Evolutionary conservation across 2,113 vertebrate genomes (phyloP), one percentile per base, ranked within the genome.

Genomic region (Pachypanchax playfairii): DNA sequence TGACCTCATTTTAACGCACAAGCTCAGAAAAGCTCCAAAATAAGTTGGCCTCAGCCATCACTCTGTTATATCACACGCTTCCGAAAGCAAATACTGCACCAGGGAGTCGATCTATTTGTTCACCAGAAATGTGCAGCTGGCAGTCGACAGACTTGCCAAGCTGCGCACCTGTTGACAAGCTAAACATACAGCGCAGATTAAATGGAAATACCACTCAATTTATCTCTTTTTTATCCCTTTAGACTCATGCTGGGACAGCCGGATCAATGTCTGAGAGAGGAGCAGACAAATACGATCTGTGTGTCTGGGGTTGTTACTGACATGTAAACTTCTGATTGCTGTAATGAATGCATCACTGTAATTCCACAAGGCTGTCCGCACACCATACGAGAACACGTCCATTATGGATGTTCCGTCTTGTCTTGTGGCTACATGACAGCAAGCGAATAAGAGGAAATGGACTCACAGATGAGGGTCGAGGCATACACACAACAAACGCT

Each of bases 1-100:
- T 91, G 90, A 89, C 88, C 91, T 89, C 80, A 65, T 91, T 92
- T 82, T 64, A 29, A 74, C 47, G 52, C 70, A 63, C 69, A 70
- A 61, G 64, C 66, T 52, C 53, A 39, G 21, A 74, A 35, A 56
- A 64, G 65, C 58, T 67, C 61, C 71, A 75, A 87, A 87, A 85
- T 61, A 79, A 66, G 58, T 72, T 75, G 73, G 63, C 72, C 20
- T 44, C 33, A 62, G 52, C 41, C 18, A 53, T 70, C 63, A 28
- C 57, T 56, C 54, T 5, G 46, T 36, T 36, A n/a, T 20, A n/a
- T n/a, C 44, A 24, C 18, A 24, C 5, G 4, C 8, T 36, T 70
- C 42, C 44, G 33, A 54, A 42, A 66, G 59, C 4, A 52, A 51
- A 33, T 18, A 20, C 48, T 20, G 18, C 48, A 58, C 55, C 36